These are phyloP conservation scores for Neomorphus geoffroyi DNA, from an alignment of 2,797 vertebrate species.

Conservation along the genomic window DNA sequence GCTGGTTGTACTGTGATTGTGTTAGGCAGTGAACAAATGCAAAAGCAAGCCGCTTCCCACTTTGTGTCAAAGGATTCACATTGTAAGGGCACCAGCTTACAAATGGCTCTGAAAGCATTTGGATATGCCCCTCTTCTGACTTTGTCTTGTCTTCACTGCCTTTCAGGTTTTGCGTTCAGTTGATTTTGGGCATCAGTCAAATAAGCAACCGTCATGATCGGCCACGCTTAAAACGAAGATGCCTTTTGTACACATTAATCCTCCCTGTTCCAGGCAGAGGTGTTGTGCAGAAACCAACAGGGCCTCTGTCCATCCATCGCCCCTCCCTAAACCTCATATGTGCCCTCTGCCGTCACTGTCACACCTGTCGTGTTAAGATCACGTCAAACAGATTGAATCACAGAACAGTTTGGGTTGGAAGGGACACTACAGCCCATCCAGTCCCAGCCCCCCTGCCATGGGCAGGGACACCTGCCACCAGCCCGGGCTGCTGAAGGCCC, in stretches of 20 bases:
- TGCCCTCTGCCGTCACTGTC: too few relatives aligned
- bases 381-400: too few relatives aligned
- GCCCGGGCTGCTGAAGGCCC: too few relatives aligned
- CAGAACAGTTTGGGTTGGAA: too few relatives aligned
- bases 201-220: not conserved
- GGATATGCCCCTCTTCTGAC: not conserved
- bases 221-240: not conserved
- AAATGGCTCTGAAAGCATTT: not conserved
- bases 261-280: not conserved
- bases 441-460: too few relatives aligned
- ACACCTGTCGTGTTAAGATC: too few relatives aligned
- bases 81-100: not conserved
- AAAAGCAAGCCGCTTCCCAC: not conserved
- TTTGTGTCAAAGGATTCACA: not conserved
- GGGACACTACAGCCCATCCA: too few relatives aligned
- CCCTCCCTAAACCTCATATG: accelerated
- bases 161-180: not conserved
- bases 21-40: not conserved
- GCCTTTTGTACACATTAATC: not conserved
- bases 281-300: not conserved
- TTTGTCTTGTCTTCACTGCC: not conserved
- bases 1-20: not conserved
- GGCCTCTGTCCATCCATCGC: not conserved
- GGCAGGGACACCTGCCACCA: too few relatives aligned
- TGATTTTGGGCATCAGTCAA: not conserved